A percentile compares a stretch with the other conserved stretches of the same genome.
These are phyloP conservation scores for Tragelaphus scriptus DNA, from an alignment of 2,113 vertebrate species.

Conservation along the genomic window DNA sequence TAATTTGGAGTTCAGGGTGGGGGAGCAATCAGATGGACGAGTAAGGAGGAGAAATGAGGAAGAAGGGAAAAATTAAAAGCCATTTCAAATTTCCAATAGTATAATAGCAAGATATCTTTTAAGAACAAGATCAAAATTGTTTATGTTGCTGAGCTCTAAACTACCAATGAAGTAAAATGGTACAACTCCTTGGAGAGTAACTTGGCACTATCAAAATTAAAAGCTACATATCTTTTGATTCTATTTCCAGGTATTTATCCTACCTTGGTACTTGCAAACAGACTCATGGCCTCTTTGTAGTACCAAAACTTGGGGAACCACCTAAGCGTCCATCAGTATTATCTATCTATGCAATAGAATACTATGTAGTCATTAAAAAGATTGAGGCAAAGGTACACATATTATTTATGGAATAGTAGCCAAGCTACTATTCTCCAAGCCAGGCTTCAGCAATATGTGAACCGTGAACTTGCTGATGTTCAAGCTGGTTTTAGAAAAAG, in stretches of 20 bases:
- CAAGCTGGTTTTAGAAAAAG: no score
- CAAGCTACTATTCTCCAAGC: background rate
- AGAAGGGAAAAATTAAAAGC: background rate
- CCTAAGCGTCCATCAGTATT: background rate
- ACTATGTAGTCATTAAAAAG: background rate
- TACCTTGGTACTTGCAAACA: background rate
- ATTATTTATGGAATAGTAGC: background rate
- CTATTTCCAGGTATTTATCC: background rate
- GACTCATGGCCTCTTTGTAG: background rate
- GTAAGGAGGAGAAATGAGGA: background rate
- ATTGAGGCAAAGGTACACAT: background rate
- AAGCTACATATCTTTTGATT: background rate
- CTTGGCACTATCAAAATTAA: background rate
- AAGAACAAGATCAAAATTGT: background rate
- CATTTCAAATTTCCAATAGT: background rate
- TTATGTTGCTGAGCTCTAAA: slow-evolving; percentile 20
- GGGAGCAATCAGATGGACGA: background rate
- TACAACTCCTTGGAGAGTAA: background rate
- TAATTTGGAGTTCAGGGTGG: background rate
- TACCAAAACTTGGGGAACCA: background rate
- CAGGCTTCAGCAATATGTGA: no score
- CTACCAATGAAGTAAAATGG: background rate
- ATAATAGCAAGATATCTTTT: background rate
- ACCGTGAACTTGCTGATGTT: no score
- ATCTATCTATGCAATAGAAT: background rate